Evolutionary conservation across 2,888 invertebrate species (phyloP).

Genomic region (Ashinkailepas kermadecensis): DNA sequence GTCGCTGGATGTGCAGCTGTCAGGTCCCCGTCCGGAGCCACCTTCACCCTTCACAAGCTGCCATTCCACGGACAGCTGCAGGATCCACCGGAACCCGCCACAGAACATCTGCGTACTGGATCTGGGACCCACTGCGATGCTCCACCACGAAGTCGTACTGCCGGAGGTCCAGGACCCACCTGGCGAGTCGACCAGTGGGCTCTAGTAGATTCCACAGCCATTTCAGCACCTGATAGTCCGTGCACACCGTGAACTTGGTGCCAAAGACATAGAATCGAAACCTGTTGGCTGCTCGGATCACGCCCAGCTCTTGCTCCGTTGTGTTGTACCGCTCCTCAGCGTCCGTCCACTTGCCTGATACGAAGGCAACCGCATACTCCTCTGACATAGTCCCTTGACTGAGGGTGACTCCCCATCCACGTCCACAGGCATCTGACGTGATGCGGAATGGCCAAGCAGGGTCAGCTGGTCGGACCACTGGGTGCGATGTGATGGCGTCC

Average conservation of each 20-base stretch:
- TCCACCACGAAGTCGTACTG: constrained; percentile 18
- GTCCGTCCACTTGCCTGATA: constrained; percentile 22
- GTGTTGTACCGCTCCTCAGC: constrained; percentile 21
- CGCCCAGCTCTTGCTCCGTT: constrained; percentile 28
- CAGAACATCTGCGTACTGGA: neutral
- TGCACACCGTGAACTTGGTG: constrained; percentile 19
- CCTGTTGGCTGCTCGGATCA: constrained; percentile 21
- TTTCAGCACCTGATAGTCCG: constrained; percentile 20
- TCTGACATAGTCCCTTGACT: constrained; percentile 6
- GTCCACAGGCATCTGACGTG: constrained; percentile 23
- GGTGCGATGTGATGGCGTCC: neutral
- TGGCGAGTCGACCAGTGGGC: constrained; percentile 2
- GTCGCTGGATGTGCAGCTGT: too few relatives aligned
- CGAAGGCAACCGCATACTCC: constrained; percentile 24
- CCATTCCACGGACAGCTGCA: too few relatives aligned
- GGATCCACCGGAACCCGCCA: too few relatives aligned
- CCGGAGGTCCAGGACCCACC: neutral
- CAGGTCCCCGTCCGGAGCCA: too few relatives aligned
- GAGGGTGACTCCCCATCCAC: neutral
- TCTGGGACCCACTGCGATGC: constrained; percentile 2
- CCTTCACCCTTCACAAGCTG: too few relatives aligned
- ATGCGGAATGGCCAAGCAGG: neutral
- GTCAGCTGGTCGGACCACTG: constrained; percentile 5
- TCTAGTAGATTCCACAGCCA: constrained; percentile 6
- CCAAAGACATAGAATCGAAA: constrained; percentile 24